A percentile compares a stretch with the other conserved stretches of the same genome.
Conservation (phyloP, 2,113 vertebrate species). For the Pangasianodon gigas region DNA sequence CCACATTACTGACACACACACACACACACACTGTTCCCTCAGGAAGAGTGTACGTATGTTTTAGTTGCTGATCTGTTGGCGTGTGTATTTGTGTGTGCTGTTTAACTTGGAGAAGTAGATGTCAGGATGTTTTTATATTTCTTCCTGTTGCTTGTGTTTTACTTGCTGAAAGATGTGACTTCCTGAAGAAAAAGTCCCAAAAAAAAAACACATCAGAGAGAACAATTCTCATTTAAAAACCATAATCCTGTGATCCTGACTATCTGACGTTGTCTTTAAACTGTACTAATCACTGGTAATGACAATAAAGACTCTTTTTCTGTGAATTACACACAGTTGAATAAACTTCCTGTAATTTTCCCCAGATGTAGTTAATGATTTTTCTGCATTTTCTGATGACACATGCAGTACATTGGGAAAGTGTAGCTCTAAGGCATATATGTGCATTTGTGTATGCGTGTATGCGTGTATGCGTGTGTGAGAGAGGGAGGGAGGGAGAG, state of each 20-base stretch:
- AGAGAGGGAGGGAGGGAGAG: not conserved
- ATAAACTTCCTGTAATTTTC: not conserved
- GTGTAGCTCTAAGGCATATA: conserved; percentile 12
- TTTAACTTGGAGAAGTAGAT: not conserved
- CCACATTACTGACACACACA: not conserved
- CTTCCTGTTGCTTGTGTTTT: not conserved
- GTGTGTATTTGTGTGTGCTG: not conserved
- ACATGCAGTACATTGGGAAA: not conserved
- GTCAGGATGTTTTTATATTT: not conserved
- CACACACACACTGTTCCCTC: not conserved
- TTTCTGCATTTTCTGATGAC: not conserved
- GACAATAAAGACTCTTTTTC: not conserved
- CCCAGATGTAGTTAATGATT: not conserved
- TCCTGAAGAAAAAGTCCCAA: not conserved
- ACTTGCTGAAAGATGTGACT: not conserved
- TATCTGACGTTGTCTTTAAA: not conserved
- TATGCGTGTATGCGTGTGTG: not conserved
- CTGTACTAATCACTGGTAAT: not conserved
- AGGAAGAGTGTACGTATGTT: not conserved
- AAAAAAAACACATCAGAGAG: not conserved
- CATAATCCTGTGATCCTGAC: not conserved
- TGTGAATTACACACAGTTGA: not conserved
- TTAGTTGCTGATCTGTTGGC: not conserved
- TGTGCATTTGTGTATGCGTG: not conserved
- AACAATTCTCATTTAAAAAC: not conserved